A percentile compares a stretch with the other conserved stretches of the same genome.
Evolutionary conservation across 2,888 invertebrate genomes (phyloP).

Genomic region (Dorcus hopei): DNA sequence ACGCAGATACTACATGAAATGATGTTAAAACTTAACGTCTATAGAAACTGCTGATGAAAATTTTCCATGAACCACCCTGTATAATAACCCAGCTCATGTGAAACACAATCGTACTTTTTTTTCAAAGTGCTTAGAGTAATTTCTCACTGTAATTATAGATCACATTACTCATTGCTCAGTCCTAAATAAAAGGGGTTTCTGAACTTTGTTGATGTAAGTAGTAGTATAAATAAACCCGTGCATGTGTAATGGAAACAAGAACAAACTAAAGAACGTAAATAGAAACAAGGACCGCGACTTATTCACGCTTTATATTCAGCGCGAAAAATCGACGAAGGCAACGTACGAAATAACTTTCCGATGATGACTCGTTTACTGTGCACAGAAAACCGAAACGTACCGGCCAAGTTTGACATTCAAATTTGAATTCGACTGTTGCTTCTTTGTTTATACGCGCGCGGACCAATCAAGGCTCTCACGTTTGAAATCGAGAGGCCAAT

Average conservation of each 20-base stretch:
- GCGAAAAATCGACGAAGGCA: conserved; percentile 2
- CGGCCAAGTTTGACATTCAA: neutral
- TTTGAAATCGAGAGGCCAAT: conserved; percentile 19
- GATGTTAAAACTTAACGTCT: no score
- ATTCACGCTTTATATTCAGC: neutral
- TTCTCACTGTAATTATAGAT: no score
- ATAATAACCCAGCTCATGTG: no score
- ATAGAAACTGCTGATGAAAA: no score
- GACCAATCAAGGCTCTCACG: neutral
- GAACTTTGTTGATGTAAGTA: neutral
- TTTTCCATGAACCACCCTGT: no score
- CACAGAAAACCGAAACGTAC: conserved; percentile 4
- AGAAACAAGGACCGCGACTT: neutral
- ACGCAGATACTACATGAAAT: no score
- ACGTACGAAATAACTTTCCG: neutral
- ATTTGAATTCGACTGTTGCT: conserved; percentile 10
- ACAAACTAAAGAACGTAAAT: neutral
- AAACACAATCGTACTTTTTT: no score
- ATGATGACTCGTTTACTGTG: neutral
- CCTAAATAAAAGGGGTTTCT: no score
- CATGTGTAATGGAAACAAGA: neutral
- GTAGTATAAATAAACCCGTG: neutral
- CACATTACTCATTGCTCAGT: no score
- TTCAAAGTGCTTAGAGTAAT: no score
- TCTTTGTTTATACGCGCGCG: neutral